These are phyloP conservation scores for Drosophila pseudoananassae DNA, from an alignment of 1,140 invertebrate genomes.

Conservation along the genomic window DNA sequence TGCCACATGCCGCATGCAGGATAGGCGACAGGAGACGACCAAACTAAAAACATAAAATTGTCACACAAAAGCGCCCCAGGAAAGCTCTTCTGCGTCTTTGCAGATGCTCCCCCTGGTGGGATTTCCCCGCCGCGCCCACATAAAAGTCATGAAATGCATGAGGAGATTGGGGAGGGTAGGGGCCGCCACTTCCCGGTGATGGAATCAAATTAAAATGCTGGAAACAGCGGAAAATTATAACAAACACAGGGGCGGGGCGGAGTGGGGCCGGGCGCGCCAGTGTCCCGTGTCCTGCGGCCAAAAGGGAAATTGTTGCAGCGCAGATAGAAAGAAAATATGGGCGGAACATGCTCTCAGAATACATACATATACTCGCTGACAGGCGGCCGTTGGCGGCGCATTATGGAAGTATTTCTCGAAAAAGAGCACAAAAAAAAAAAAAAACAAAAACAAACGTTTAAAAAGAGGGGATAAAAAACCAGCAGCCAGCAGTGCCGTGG, in stretches of 20 bases:
- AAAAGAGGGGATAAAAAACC: slow-evolving; percentile 31
- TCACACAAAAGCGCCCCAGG: slow-evolving; percentile 27
- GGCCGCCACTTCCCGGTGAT: slow-evolving; percentile 28
- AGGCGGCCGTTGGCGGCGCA: slow-evolving; percentile 61
- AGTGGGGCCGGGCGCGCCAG: slow-evolving; percentile 29
- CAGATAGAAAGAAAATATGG: slow-evolving; percentile 75
- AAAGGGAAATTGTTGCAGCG: slow-evolving; percentile 75
- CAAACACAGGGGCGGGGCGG: slow-evolving; percentile 46
- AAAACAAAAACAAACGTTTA: slow-evolving; percentile 1
- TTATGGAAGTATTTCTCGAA: slow-evolving; percentile 59
- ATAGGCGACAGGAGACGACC: neutral
- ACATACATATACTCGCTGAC: slow-evolving; percentile 34
- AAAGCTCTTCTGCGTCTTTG: neutral
- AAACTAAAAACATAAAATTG: slow-evolving; percentile 20
- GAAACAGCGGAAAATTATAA: slow-evolving; percentile 78
- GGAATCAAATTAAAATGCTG: slow-evolving; percentile 78
- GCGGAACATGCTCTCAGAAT: slow-evolving; percentile 13
- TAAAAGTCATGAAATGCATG: neutral
- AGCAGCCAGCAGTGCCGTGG: slow-evolving; percentile 16
- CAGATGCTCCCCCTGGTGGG: neutral
- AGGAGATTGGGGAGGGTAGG: neutral
- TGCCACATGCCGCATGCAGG: too few relatives aligned
- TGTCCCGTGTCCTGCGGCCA: slow-evolving; percentile 36
- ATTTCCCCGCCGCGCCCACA: neutral
- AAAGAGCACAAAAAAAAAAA: slow-evolving; percentile 9